Evolutionary conservation across 2,888 invertebrate species (phyloP), one percentile per base, ranked within the genome.

Genomic region (Bimastos eiseni): DNA sequence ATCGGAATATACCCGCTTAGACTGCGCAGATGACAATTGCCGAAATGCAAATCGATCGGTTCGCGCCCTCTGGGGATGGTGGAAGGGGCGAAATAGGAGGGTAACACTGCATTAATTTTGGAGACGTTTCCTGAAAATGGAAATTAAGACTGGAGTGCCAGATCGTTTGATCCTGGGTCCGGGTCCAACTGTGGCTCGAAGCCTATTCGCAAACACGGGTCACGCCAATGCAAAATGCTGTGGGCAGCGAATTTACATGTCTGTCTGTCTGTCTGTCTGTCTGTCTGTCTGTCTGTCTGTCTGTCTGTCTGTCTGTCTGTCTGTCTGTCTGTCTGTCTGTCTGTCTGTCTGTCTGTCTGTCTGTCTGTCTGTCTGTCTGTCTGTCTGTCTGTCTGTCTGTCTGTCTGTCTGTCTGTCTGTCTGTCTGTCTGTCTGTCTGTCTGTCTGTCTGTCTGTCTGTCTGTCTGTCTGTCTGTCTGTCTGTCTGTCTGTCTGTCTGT

Each of bases 321-420:
- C 4, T 84, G 84, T 83, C 90, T 38, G 38, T 90, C 90, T 38
- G 38, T 83, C 90, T 38, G 38, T 86, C 90, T 86, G n/a, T 21
- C 88, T 88, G 44, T 41, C 88, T 88, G n/a, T 41, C 41, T 86
- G 30, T 37, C 88, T 44, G n/a, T 38, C 90, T 44, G 15, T 84
- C 90, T 24, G 83, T 70, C 90, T 70, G 90, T 86, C 36, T 86
- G 37, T 37, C 84, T 90, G 33, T 90, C 83, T 90, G 90, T 90
- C 70, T 70, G 90, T 17, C 90, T 90, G 83, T 83, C 83, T 83
- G 90, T 90, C 83, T 90, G 33, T 90, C 90, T 34, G 55, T 83
- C 36, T 90, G 34, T n/a, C 90, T 83, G 49, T 49, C n/a, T 89
- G 49, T 89, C 49, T 89, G 49, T 89, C 89, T 89, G 89, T 36